A percentile compares a stretch with the other conserved stretches of the same genome.
Evolutionary conservation across 2,797 vertebrate genomes (phyloP).

Genomic region (Peromyscus attwateri): DNA sequence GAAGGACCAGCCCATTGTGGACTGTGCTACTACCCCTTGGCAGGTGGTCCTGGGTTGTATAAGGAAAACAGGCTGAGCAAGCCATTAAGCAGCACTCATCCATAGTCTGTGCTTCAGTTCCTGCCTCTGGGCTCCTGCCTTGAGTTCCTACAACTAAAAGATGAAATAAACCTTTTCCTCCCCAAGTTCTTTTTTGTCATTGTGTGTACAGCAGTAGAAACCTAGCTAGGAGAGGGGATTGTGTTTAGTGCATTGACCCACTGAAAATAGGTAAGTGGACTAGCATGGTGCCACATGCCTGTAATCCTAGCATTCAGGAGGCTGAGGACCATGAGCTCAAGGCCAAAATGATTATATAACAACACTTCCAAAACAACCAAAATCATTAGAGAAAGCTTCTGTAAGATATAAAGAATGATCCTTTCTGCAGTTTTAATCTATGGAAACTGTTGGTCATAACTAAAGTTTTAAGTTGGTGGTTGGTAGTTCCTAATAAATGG

Average conservation of each 20-base stretch:
- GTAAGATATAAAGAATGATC: background rate
- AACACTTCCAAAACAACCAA: background rate
- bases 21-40: background rate
- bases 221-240: background rate
- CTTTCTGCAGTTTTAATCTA: slow-evolving; percentile 16
- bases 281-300: background rate
- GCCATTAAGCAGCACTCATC: background rate
- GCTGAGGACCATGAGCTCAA: background rate
- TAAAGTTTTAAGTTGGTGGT: slow-evolving; percentile 52
- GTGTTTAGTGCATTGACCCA: background rate
- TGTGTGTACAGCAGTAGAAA: background rate
- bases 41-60: background rate
- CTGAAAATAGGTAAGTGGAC: background rate
- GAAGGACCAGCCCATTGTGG: background rate
- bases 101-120: background rate
- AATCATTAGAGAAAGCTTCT: background rate
- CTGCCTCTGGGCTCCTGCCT: background rate
- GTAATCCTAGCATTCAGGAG: background rate
- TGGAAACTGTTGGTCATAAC: slow-evolving; percentile 50
- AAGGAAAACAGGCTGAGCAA: background rate
- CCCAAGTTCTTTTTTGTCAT: background rate
- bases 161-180: background rate
- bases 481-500: slow-evolving; percentile 40
- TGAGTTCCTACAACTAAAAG: background rate
- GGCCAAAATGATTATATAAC: background rate